Percentiles rank a stretch among this genome's conserved stretches.
These are phyloP conservation scores for Heliconius ismenius DNA, from an alignment of 2,888 invertebrate species.

Conservation along the genomic window DNA sequence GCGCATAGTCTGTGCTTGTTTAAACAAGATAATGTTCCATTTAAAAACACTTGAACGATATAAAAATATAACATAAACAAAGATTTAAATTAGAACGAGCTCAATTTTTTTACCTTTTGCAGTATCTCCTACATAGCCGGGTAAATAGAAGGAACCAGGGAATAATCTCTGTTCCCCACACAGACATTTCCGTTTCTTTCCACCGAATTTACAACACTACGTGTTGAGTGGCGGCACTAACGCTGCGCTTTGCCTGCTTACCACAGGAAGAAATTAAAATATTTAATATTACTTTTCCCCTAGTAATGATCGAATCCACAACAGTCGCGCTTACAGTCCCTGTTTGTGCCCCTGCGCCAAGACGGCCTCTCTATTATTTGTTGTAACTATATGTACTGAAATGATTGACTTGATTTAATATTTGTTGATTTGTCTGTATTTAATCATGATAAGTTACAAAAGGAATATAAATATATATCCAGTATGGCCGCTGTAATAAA, in stretches of 20 bases:
- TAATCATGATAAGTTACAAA: too few relatives aligned
- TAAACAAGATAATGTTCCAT: conserved; percentile 11
- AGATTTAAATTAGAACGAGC: background rate
- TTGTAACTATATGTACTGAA: too few relatives aligned
- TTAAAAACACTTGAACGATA: conserved; percentile 13
- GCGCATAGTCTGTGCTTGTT: background rate
- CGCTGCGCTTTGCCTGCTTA: background rate
- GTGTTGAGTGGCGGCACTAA: background rate
- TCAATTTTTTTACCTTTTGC: background rate
- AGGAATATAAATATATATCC: too few relatives aligned
- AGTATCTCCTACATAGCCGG: background rate
- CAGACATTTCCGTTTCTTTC: background rate
- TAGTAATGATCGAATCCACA: too few relatives aligned
- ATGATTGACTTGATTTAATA: too few relatives aligned
- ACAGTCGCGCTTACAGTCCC: too few relatives aligned
- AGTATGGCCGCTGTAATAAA: too few relatives aligned
- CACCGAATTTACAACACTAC: background rate
- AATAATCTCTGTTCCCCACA: background rate
- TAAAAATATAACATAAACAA: background rate
- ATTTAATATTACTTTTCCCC: too few relatives aligned
- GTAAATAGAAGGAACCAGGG: background rate
- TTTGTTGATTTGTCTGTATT: too few relatives aligned
- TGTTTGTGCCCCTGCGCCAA: too few relatives aligned
- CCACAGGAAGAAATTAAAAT: too few relatives aligned
- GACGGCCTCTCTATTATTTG: too few relatives aligned